Evolutionary conservation across 2,113 vertebrate species (phyloP), one percentile per base, ranked within the genome.

Genomic region (Coturnix japonica): DNA sequence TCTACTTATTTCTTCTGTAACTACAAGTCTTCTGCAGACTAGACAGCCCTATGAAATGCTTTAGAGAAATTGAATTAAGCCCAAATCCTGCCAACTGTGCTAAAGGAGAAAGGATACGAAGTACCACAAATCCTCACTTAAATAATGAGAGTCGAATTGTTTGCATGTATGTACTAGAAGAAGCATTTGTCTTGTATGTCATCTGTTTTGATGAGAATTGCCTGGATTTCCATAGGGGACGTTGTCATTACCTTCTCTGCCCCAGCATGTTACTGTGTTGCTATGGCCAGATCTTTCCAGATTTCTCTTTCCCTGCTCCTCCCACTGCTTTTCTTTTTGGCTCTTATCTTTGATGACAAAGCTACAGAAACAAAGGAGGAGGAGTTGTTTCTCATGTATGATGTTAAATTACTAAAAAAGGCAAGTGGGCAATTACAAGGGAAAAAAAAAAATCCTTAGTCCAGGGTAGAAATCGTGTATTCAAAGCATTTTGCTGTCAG

Each of bases 351-450:
- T n/a, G 46, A 57, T 64, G 35, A 39, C 77, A 86, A 93, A 92
- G 41, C 61, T 84, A 69, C 66, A 72, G 81, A 84, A 87, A 57
- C n/a, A 67, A 4, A 60, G 44, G 21, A 65, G 39, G 4, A 64
- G 44, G 21, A 41, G 39, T 80, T 78, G n/a, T 81, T 93, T 87
- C 81, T 87, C 18, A 16, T 89, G 59, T n/a, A 30, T 41, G 23
- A 31, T 78, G 61, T 78, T 91, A 91, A 86, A 93, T 89, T 90
- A 94, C 85, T 82, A 63, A 31, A 54, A 63, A 31, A 54, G 47
- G n/a, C 59, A 81, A 69, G 91, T 87, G 54, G 65, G 53, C 74
- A 93, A 59, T 76, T 87, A 60, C 26, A 93, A 66, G 43, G 16
- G 17, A 44, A 84, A 74, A 91, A 41, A 41, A 41, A 41, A 41